Evolutionary conservation across 2,113 vertebrate genomes (phyloP).

Genomic region (Hydropotes inermis): DNA sequence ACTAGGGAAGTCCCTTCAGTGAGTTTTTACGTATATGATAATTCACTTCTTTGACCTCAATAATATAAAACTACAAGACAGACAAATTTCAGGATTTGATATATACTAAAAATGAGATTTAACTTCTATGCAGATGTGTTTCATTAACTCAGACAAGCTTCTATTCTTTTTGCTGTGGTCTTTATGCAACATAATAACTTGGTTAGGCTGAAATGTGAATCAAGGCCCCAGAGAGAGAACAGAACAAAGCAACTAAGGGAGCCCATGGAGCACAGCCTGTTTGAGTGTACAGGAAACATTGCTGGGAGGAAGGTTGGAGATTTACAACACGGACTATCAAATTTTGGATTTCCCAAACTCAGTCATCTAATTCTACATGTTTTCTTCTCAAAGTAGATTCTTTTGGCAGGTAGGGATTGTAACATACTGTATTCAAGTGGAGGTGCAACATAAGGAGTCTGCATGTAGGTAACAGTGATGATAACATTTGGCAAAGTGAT

Average conservation of each 20-base stretch:
- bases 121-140: not conserved
- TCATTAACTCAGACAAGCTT: not conserved
- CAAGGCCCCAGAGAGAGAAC: not conserved
- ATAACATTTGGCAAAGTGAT: not conserved
- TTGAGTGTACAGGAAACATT: not conserved
- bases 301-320: not conserved
- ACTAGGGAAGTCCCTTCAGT: not conserved
- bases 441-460: not conserved
- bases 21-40: not conserved
- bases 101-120: not conserved
- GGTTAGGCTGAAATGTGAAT: not conserved
- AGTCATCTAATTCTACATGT: not conserved
- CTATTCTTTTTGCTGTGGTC: not conserved
- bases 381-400: not conserved
- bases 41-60: not conserved
- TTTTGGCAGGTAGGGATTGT: not conserved
- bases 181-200: not conserved
- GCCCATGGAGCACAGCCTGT: accelerated
- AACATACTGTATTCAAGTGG: not conserved
- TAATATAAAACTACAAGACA: not conserved
- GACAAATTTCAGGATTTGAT: not conserved
- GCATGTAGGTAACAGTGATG: not conserved
- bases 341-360: not conserved
- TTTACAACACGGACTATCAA: too few relatives aligned
- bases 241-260: too few relatives aligned